These are phyloP conservation scores for Lypha dubia DNA, from an alignment of 2,888 invertebrate genomes.

Conservation along the genomic window DNA sequence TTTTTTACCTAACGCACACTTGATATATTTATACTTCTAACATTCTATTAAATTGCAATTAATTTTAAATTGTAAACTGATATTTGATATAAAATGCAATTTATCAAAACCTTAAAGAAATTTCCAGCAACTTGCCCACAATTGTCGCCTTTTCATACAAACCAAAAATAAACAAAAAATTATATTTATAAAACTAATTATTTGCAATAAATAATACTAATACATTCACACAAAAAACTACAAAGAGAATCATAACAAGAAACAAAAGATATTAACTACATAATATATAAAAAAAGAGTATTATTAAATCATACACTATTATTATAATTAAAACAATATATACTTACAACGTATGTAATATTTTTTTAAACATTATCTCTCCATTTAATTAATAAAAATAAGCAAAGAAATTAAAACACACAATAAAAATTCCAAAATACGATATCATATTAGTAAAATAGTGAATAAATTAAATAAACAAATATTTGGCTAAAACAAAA, in stretches of 20 bases:
- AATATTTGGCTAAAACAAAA: too few relatives aligned
- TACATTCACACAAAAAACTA: conserved; percentile 52
- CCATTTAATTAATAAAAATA: conserved; percentile 70
- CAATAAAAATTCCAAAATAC: conserved; percentile 14
- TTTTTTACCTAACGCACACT: conserved; percentile 64
- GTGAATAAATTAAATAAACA: neutral
- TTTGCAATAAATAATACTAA: conserved; percentile 58
- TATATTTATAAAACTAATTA: conserved; percentile 42
- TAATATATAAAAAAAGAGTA: conserved; percentile 56
- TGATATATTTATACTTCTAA: conserved; percentile 24
- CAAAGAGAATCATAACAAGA: conserved; percentile 43
- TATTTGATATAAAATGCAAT: conserved; percentile 2
- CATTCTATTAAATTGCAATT: conserved; percentile 21
- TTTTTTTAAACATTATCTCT: conserved; percentile 61
- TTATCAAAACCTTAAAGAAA: conserved; percentile 21
- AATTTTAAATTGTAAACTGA: conserved; percentile 14
- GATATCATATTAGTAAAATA: neutral
- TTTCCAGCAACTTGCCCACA: conserved; percentile 49
- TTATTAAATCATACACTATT: conserved; percentile 56
- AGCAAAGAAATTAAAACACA: conserved; percentile 12
- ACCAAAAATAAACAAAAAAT: too few relatives aligned
- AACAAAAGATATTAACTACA: conserved; percentile 40
- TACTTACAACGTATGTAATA: conserved; percentile 65
- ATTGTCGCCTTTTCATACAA: conserved; percentile 53
- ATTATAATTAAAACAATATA: conserved; percentile 44